Evolutionary conservation across 2,113 vertebrate species (phyloP), one percentile per base, ranked within the genome.

Genomic region (Nycticryphes semicollaris): DNA sequence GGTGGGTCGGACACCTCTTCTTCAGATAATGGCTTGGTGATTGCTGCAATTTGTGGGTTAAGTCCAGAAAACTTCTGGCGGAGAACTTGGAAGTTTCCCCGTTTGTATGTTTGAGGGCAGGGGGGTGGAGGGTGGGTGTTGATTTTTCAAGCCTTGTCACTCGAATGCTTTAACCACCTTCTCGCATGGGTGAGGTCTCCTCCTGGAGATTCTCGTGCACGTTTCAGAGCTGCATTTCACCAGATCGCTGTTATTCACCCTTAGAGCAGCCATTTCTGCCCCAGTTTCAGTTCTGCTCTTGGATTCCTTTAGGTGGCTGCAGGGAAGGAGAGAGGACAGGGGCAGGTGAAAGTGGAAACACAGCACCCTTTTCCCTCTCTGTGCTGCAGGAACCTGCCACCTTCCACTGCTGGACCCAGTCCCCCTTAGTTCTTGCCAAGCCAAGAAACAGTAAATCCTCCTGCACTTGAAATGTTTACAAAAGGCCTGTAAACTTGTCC

Each of bases 211-310:
- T n/a, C 64, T 14, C 15, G 6, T 6, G 1, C 17, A 5, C 3
- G 0, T 75, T 70, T 48, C 75, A 39, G 62, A 76, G 48, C 43
- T 1, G 1, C 31, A 4, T 35, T 76, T 41, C 37, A 10, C 57
- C 6, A 14, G 22, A 12, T 14, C 30, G 19, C 13, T 33, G 19
- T 30, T 77, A 9, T 0, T 63, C 1, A 0, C 45, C 69, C 15
- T 75, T 10, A 45, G 28, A 1, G 0, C 11, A 22, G 45, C 43
- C 72, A 21, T 14, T 88, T 33, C n/a, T 88, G 37, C 48, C 28
- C 4, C 9, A 3, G 5, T 77, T 87, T 57, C 31, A 48, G 0
- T 56, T 60, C 72, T 2, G 0, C 23, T 66, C 7, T 23, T 59
- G 68, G 23, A 14, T 62, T 79, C 31, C 62, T 45, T 22, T 22